Base-by-base conservation (phyloP, 1,140 invertebrate species). In the Melanaphis sacchari region DNA sequence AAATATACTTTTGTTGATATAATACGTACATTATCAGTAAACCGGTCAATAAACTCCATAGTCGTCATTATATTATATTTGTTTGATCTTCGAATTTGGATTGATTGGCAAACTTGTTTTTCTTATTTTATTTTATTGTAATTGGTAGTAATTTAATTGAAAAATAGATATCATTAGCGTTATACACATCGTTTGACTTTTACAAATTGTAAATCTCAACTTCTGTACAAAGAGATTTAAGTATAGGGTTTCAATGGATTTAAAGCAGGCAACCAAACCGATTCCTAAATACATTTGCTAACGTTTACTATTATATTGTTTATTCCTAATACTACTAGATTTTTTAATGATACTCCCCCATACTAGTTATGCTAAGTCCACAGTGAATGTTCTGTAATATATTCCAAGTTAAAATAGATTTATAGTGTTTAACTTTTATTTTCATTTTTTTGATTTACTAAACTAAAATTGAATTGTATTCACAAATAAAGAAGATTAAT, bases 21-120 rank as follows among this genome's bases (percentile, higher is more conserved):
- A 85, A 85, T 41, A 85, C 40, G 84, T 87, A 87, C 40, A 46
- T 46, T 87, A 87, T 87, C 26, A 36, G 84, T 46, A 87, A 87
- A 87, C 41, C 41, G 84, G 84, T 87, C 84, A 87, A 46, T 85
- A 85, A 85, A 85, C 82, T 85, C 82, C 24, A 41, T 26, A 41
- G 82, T 41, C 82, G 38, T 41, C 82, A 41, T 40, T 85, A 85
- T 76, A 85, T 41, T 85, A 85, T 41, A 40, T 40, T 46, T 46
- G 31, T 87, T 46, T 87, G 31, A n/a, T 46, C 41, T 46, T 46
- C 31, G 84, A 46, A 87, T 87, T 87, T 46, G 40, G 84, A n/a
- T 87, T 87, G 84, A 87, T 87, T 46, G 84, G 41, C 41, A 41
- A 40, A 85, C 82, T 85, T 41, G 82, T 85, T 41, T 85, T 22